Percentiles rank a stretch among this genome's conserved stretches.
phyloP scores from a whole-genome alignment of 1,140 invertebrate species.

The Hylaeus anthracinus region DNA sequence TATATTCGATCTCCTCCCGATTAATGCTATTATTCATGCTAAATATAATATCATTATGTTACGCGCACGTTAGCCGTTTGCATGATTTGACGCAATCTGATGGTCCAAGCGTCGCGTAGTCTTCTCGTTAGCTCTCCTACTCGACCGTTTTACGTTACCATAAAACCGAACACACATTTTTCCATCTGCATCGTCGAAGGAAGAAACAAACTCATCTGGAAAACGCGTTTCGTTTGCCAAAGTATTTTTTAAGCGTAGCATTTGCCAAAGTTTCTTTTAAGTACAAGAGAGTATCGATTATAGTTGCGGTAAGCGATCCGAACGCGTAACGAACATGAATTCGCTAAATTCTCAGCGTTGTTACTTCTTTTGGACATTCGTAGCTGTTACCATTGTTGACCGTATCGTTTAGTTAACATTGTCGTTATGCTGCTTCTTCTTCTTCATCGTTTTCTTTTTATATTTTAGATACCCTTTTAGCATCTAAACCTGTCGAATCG shows the following conservation, averaged over 20 bases:
- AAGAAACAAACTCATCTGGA: background rate
- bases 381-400: conserved; percentile 35
- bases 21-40: no score
- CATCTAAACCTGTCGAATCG: conserved; percentile 58
- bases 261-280: conserved; percentile 68
- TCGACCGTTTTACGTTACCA: conserved; percentile 33
- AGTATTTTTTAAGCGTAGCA: conserved; percentile 52
- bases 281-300: conserved; percentile 30
- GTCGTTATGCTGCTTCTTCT: conserved; percentile 22
- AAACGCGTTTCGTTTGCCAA: conserved; percentile 47
- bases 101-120: background rate
- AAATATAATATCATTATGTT: no score
- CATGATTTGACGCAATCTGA: background rate
- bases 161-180: conserved; percentile 24
- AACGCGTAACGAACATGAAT: background rate
- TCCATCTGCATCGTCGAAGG: conserved; percentile 6
- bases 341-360: conserved; percentile 17
- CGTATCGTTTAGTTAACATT: conserved; percentile 3
- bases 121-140: background rate
- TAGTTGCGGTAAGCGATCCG: background rate
- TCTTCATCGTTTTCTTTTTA: conserved; percentile 8
- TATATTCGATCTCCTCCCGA: no score
- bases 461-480: conserved; percentile 18
- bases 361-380: background rate
- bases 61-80: no score